Percentiles rank a stretch among this genome's conserved stretches.
These are phyloP conservation scores for Botrylloides violaceus DNA, from an alignment of 23 tunicate species.

Conservation along the genomic window DNA sequence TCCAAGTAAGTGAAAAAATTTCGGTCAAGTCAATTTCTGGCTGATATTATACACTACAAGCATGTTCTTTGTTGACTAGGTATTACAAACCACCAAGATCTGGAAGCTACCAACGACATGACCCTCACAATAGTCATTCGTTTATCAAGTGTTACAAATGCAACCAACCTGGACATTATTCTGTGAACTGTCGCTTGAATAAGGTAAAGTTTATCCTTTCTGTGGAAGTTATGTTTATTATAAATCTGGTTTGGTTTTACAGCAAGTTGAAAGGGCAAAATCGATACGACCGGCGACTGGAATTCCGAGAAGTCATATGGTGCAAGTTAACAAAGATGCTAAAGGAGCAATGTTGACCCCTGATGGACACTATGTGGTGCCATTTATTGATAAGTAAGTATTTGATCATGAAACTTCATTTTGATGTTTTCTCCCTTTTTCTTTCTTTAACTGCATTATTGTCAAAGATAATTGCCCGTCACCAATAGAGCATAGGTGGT, in stretches of 20 bases:
- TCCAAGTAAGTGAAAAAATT: conserved; percentile 36
- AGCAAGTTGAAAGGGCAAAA: conserved; percentile 20
- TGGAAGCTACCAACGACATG: conserved; percentile 62
- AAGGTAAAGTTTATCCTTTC: too few species aligned
- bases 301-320: conserved; percentile 87
- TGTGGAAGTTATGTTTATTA: too few species aligned
- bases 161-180: conserved; percentile 82
- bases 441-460: too few species aligned
- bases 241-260: too few species aligned
- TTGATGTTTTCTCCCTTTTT: too few species aligned
- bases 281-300: conserved; percentile 79
- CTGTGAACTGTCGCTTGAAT: conserved; percentile 53
- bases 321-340: conserved; percentile 58
- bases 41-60: neutral
- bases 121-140: neutral
- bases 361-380: conserved; percentile 90
- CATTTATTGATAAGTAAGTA: conserved; percentile 91
- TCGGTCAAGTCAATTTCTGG: neutral
- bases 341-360: conserved; percentile 76
- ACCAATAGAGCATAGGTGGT: too few species aligned
- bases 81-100: conserved; percentile 54
- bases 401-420: neutral
- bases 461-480: too few species aligned
- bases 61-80: too few species aligned
- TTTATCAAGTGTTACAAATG: conserved; percentile 67